phyloP scores from a whole-genome alignment of 2,797 vertebrate genomes.

The Lophotriccus pileatus region DNA sequence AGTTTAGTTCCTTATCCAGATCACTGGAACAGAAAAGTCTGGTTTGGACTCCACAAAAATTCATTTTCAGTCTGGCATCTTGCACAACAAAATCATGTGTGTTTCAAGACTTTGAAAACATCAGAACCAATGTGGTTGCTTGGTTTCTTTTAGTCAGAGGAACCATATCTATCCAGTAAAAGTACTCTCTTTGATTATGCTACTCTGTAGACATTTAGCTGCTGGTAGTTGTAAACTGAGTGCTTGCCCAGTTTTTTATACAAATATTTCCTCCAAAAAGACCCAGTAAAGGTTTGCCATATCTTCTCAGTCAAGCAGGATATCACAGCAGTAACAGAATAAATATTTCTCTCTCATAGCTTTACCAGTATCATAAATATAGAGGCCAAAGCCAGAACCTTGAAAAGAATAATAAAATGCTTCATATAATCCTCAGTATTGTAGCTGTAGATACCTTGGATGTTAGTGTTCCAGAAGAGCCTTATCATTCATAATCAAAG shows the following conservation, averaged over 20 bases:
- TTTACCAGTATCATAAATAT: neutral
- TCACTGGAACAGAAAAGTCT: neutral
- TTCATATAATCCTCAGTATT: neutral
- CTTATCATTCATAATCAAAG: neutral
- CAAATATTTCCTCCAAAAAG: neutral
- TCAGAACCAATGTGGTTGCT: neutral
- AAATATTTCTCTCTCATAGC: neutral
- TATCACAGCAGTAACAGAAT: neutral
- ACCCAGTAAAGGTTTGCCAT: neutral
- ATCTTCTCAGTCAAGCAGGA: neutral
- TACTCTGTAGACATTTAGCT: neutral
- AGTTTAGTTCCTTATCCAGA: neutral
- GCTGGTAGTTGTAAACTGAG: neutral
- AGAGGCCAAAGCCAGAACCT: neutral
- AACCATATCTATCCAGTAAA: neutral
- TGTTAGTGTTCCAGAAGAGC: neutral
- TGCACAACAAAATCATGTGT: neutral
- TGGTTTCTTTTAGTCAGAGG: neutral
- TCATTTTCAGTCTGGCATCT: neutral
- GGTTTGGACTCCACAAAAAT: neutral
- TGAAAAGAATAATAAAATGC: neutral
- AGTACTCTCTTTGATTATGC: neutral
- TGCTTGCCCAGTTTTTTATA: neutral
- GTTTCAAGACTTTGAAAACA: neutral
- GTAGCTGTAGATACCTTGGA: neutral